Conservation (phyloP, 2,888 invertebrate genomes). For the Drosophila mulleri region DNA sequence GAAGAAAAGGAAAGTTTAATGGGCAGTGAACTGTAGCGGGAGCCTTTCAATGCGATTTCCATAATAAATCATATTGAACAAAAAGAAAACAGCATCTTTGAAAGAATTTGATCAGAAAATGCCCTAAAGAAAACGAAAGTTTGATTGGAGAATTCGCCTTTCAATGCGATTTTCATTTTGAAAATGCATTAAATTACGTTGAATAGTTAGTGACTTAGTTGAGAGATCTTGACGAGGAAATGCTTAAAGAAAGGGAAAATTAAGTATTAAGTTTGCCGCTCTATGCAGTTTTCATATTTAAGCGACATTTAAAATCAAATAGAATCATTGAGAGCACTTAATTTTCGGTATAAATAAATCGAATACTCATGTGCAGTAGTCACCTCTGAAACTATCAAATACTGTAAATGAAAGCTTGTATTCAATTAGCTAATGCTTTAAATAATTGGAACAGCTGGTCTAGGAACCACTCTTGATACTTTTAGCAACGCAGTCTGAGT, state of each 20-base stretch:
- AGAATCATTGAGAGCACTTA: not conserved
- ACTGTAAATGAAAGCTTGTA: not conserved
- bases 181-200: not conserved
- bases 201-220: too few relatives aligned
- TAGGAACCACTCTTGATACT: conserved; percentile 1
- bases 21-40: not conserved
- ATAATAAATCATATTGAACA: not conserved
- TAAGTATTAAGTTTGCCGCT: too few relatives aligned
- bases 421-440: conserved; percentile 2
- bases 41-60: not conserved
- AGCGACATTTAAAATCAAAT: too few relatives aligned
- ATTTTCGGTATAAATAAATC: not conserved
- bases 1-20: not conserved
- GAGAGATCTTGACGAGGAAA: not conserved
- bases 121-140: not conserved
- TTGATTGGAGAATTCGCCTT: not conserved
- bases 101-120: not conserved
- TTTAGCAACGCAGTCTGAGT: not conserved
- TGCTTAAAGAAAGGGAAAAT: too few relatives aligned
- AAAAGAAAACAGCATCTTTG: not conserved
- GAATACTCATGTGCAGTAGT: not conserved
- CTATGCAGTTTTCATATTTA: too few relatives aligned
- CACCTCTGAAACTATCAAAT: not conserved
- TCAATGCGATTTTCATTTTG: not conserved
- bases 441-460: conserved; percentile 37